A percentile compares a stretch with the other conserved stretches of the same genome.
Evolutionary conservation across 2,888 invertebrate genomes (phyloP).

Genomic region (Drosophila robusta): DNA sequence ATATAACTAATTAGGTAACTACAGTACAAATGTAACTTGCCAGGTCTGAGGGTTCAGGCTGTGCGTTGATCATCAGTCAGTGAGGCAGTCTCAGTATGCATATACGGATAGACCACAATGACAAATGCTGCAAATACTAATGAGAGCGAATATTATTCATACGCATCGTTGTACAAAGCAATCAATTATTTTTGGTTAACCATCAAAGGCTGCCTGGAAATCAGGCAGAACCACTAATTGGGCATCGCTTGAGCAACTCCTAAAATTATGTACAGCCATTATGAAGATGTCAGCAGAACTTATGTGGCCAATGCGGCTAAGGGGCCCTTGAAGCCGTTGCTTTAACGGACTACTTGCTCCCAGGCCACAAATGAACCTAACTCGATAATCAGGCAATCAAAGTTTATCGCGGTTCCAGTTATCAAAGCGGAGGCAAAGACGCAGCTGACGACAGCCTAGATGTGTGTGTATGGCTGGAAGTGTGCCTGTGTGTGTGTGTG

Average conservation of each 20-base stretch:
- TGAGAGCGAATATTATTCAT: constrained; percentile 2
- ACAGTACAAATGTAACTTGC: too few species aligned
- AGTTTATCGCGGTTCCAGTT: constrained; percentile 49
- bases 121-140: not conserved
- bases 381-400: constrained; percentile 69
- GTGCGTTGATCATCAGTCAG: not conserved
- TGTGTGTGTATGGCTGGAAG: not conserved
- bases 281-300: not conserved
- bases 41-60: too few species aligned
- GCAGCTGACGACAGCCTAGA: constrained; percentile 6
- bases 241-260: constrained; percentile 7
- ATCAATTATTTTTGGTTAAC: constrained; percentile 12
- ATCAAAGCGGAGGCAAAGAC: not conserved
- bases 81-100: not conserved
- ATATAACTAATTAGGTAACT: too few species aligned
- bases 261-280: constrained; percentile 13
- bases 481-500: not conserved
- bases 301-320: not conserved
- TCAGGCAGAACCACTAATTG: not conserved
- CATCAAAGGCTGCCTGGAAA: not conserved
- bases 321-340: not conserved
- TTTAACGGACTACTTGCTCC: not conserved
- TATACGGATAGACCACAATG: not conserved
- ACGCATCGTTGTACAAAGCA: constrained; percentile 3
- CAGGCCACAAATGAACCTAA: constrained; percentile 59